Evolutionary conservation across 1,140 invertebrate species (phyloP), one percentile per base, ranked within the genome.

Genomic region (Zeugodacus cucurbitae): DNA sequence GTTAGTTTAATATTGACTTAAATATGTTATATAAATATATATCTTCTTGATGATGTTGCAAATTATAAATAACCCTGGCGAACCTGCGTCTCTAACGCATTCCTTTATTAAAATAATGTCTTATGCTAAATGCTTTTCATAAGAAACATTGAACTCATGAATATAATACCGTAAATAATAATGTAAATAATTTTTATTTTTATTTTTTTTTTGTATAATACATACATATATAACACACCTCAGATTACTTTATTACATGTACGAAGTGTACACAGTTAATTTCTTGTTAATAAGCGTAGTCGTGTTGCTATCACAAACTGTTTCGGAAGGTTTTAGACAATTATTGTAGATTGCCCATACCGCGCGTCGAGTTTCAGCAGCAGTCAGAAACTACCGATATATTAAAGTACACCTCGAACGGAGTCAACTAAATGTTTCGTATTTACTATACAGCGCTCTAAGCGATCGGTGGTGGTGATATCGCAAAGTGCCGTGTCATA

Each of bases 391-490:
- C 34, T 74, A 62, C 58, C 58, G n/a, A 26, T 26, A 62, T 62
- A 62, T n/a, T 74, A 1, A 74, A 74, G 67, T 20, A 22, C 32
- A 74, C 34, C 34, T 74, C 34, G 17, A 74, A 74, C 67, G 32
- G 67, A 37, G 64, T n/a, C 67, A 34, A 10, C 67, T 41, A 37
- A 32, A 5, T 41, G 67, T 74, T 74, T 32, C 29, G 32, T 37
- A 74, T 37, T 74, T 41, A 74, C 37, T 34, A 74, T 7, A 34
- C 34, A 74, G n/a, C 67, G 17, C 67, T 74, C 34, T 37, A 41
- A n/a, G 32, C 32, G 67, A 74, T 22, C 67, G 67, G 67, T 74
- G 34, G 67, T 74, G 34, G 67, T 74, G 67, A 74, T 74, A 74
- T 74, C 37, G 34, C 67, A 32, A 29, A 67, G 67, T n/a, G 67